These are phyloP conservation scores for Phyllotis vaccarum DNA, from an alignment of 2,797 vertebrate genomes.

Conservation along the genomic window DNA sequence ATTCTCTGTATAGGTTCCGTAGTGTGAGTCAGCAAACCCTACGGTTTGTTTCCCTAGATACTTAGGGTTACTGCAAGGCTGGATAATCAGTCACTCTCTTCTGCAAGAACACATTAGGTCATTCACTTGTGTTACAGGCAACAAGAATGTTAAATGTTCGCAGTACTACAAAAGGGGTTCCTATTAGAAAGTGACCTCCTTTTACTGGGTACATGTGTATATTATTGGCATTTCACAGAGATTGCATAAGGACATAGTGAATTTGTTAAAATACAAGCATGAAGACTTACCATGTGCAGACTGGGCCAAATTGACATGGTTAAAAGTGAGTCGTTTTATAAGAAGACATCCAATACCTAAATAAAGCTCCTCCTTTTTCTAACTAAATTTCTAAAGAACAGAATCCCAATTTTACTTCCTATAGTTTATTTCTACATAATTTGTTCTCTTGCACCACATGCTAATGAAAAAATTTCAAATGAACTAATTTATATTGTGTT, in stretches of 20 bases:
- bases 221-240: conserved; percentile 51
- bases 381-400: conserved; percentile 29
- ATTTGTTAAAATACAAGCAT: conserved; percentile 6
- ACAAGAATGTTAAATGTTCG: conserved; percentile 9
- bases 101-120: conserved; percentile 24
- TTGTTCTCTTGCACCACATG: conserved; percentile 9
- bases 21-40: not conserved
- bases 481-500: not conserved
- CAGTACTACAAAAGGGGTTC: conserved; percentile 13
- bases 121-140: conserved; percentile 31
- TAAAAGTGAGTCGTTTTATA: not conserved
- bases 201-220: not conserved
- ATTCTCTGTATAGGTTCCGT: not conserved
- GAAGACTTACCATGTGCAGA: not conserved
- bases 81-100: conserved; percentile 18
- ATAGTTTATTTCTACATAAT: not conserved
- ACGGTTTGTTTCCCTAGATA: conserved; percentile 44
- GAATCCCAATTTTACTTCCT: conserved; percentile 23
- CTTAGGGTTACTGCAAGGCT: not conserved
- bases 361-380: not conserved
- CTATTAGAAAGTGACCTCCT: conserved; percentile 7
- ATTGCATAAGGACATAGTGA: not conserved
- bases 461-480: conserved; percentile 28
- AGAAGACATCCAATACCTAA: not conserved
- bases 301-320: not conserved